Evolutionary conservation across 2,888 invertebrate species (phyloP).

Genomic region (Cryptophagus acutangulus): DNA sequence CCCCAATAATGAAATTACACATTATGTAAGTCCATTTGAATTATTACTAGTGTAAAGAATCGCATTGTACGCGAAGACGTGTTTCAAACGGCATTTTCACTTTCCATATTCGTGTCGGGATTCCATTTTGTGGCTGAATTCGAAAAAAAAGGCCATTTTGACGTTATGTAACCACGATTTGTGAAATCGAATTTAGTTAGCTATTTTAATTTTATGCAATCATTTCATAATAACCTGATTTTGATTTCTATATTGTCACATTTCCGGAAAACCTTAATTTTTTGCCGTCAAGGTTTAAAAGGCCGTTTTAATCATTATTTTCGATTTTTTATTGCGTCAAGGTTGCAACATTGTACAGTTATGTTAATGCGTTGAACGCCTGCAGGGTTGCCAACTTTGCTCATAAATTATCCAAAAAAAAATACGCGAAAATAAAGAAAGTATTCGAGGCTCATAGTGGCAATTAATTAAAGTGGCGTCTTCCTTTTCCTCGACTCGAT

Average conservation of each 20-base stretch:
- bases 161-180: slow-evolving; percentile 6
- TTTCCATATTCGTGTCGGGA: too few species aligned
- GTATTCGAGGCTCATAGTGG: too few species aligned
- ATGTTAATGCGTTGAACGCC: too few species aligned
- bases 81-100: too few species aligned
- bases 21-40: slow-evolving; percentile 37
- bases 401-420: too few species aligned
- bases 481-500: too few species aligned
- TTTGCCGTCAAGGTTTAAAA: slow-evolving; percentile 1
- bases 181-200: slow-evolving; percentile 20
- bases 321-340: not conserved
- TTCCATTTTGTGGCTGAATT: too few species aligned
- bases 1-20: slow-evolving; percentile 39
- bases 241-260: not conserved
- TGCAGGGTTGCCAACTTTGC: too few species aligned
- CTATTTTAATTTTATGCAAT: slow-evolving; percentile 5
- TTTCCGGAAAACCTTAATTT: not conserved
- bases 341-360: not conserved
- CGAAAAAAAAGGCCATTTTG: not conserved
- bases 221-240: slow-evolving; percentile 1
- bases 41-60: slow-evolving; percentile 11
- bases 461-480: too few species aligned
- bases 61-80: too few species aligned
- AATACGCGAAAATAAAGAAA: too few species aligned
- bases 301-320: slow-evolving; percentile 3